These are phyloP conservation scores for Melanophora roralis DNA, from an alignment of 2,888 invertebrate genomes.

Conservation along the genomic window DNA sequence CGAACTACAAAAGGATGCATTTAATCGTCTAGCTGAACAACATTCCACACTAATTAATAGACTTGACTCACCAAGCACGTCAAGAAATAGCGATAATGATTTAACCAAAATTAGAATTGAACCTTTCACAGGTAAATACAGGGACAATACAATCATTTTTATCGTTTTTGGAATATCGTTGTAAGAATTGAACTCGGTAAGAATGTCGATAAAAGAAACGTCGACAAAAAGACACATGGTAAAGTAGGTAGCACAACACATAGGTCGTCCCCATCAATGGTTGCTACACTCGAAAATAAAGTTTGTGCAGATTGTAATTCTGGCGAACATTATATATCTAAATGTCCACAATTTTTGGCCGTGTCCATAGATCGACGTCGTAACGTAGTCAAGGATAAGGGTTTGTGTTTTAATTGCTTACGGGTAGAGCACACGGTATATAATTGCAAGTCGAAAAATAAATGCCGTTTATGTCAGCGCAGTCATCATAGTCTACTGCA, in stretches of 20 bases:
- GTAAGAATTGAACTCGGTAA: constrained; percentile 7
- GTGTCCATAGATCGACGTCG: background rate
- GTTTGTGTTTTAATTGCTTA: constrained; percentile 10
- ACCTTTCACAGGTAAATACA: constrained; percentile 15
- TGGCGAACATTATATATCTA: background rate
- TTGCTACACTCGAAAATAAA: background rate
- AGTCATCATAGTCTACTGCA: constrained; percentile 4
- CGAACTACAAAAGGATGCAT: background rate
- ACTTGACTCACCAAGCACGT: background rate
- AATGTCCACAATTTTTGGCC: constrained; percentile 11
- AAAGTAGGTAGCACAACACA: too few relatives aligned
- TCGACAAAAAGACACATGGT: background rate
- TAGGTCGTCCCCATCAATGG: background rate
- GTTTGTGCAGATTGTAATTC: background rate
- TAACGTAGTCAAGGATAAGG: background rate
- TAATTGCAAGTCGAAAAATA: background rate
- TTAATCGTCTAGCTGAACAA: constrained; percentile 19
- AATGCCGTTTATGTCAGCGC: constrained; percentile 10
- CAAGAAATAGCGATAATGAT: background rate
- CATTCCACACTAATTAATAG: background rate
- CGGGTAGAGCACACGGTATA: background rate
- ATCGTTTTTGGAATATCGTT: constrained; percentile 2
- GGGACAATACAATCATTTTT: background rate
- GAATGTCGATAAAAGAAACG: background rate
- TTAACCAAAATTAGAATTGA: constrained; percentile 3